phyloP scores from a whole-genome alignment of 2,888 invertebrate genomes.

The Oligia latruncula region DNA sequence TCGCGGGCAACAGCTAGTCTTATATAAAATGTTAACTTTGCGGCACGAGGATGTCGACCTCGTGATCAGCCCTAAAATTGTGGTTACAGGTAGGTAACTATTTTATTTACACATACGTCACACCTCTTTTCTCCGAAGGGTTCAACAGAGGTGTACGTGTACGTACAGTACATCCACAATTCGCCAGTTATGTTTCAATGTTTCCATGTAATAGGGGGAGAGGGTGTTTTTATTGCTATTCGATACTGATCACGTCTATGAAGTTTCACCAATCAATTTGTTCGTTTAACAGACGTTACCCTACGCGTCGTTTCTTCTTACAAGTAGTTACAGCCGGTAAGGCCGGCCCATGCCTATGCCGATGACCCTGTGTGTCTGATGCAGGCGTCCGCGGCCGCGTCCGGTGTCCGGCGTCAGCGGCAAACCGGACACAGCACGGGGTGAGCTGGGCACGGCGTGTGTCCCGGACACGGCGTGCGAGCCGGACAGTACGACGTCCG shows the following conservation, averaged over 20 bases:
- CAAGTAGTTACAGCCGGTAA: slow-evolving; percentile 14
- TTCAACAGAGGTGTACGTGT: not conserved
- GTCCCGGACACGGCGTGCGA: not conserved
- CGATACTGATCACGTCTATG: not conserved
- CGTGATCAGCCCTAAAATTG: not conserved
- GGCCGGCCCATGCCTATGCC: slow-evolving; percentile 63
- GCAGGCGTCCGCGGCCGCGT: slow-evolving; percentile 45
- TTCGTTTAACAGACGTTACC: not conserved
- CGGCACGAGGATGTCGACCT: not conserved
- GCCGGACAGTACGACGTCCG: slow-evolving; percentile 21
- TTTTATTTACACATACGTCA: not conserved
- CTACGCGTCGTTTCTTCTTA: not conserved
- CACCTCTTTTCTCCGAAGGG: not conserved
- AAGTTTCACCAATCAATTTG: not conserved
- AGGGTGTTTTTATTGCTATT: not conserved
- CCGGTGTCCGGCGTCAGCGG: not conserved
- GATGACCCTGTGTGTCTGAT: slow-evolving; percentile 29
- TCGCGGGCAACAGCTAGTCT: not conserved
- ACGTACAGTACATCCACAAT: not conserved
- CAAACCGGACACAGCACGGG: not conserved
- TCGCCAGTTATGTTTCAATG: not conserved
- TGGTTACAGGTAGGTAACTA: not conserved
- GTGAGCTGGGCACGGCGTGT: not conserved
- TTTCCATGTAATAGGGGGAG: not conserved
- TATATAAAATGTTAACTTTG: not conserved